Evolutionary conservation across 2,113 vertebrate species (phyloP).

Genomic region (Eolophus roseicapilla): DNA sequence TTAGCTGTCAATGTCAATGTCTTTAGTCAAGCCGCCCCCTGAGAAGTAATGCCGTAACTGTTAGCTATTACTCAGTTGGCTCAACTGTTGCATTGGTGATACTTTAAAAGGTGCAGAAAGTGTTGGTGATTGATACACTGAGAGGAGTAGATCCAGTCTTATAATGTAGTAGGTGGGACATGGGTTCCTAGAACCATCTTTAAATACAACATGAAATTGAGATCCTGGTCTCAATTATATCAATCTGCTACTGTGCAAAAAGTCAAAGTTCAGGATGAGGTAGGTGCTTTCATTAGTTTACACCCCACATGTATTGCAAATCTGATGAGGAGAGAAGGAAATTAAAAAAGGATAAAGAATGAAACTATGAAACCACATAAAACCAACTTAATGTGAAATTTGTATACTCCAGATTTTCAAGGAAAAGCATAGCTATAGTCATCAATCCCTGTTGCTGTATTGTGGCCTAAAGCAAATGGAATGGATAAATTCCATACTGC

Average conservation of each 20-base stretch:
- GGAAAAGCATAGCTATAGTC: not conserved
- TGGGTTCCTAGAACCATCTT: not conserved
- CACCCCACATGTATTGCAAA: rapidly evolving
- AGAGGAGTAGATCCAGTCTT: not conserved
- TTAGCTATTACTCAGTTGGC: not conserved
- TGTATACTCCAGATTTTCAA: not conserved
- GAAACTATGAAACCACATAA: not conserved
- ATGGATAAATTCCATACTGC: not conserved
- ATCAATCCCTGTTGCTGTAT: not conserved
- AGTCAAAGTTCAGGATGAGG: not conserved
- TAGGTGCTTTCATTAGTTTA: not conserved
- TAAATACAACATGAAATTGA: not conserved
- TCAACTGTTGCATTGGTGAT: not conserved
- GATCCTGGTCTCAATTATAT: not conserved
- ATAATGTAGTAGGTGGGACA: not conserved
- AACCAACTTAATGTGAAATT: not conserved
- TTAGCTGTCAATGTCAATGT: not conserved
- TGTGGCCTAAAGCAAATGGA: not conserved
- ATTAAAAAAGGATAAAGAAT: not conserved
- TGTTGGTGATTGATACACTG: too few relatives aligned
- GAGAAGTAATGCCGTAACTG: not conserved
- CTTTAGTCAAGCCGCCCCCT: not conserved
- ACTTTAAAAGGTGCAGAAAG: not conserved
- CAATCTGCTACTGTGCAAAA: not conserved
- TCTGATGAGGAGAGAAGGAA: not conserved